These are phyloP conservation scores for Lepidiolamprologus cunningtoni DNA, from an alignment of 2,113 vertebrate species.

Conservation along the genomic window DNA sequence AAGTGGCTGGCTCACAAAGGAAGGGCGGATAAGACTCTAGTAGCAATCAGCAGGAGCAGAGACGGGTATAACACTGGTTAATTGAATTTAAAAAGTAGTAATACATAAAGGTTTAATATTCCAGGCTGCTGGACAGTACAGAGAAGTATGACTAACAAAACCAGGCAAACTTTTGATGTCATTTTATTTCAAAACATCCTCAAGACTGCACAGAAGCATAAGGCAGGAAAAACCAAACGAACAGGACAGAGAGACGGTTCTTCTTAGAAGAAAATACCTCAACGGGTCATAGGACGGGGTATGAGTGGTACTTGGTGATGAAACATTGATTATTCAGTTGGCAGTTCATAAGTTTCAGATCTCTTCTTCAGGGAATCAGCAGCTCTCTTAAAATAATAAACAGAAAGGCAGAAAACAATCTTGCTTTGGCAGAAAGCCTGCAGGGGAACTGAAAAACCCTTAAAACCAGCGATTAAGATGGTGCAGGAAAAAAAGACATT, in stretches of 20 bases:
- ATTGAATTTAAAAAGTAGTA: background rate
- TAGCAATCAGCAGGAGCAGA: background rate
- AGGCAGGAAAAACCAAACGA: background rate
- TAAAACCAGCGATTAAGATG: background rate
- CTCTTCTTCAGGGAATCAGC: background rate
- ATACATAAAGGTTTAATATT: background rate
- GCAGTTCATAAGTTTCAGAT: background rate
- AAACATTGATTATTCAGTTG: background rate
- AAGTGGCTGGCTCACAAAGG: background rate
- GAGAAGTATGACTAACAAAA: background rate
- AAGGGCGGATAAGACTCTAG: background rate
- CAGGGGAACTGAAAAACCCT: background rate
- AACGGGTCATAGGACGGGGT: background rate
- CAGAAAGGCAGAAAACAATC: background rate
- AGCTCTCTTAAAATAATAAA: background rate
- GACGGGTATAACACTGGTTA: background rate
- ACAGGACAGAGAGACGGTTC: background rate
- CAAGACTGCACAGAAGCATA: background rate
- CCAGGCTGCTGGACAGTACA: background rate
- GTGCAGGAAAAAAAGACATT: background rate
- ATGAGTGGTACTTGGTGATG: background rate
- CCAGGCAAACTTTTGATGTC: background rate
- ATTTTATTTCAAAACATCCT: background rate
- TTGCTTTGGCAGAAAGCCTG: background rate
- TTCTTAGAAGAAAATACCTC: constrained; percentile 35